Evolutionary conservation across 2,797 vertebrate species (phyloP).

Genomic region (Emys orbicularis): DNA sequence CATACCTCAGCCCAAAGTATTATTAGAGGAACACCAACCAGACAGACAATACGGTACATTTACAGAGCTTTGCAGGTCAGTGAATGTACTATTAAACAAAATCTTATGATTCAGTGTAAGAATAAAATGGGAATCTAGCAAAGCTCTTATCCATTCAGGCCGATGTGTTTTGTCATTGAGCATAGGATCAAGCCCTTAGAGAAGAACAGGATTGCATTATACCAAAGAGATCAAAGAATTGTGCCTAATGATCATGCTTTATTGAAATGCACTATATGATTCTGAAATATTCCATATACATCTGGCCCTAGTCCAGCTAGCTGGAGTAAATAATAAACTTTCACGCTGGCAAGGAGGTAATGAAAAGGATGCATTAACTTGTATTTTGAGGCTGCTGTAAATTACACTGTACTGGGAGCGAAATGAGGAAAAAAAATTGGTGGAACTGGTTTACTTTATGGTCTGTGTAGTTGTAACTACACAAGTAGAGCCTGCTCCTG

Average conservation of each 20-base stretch:
- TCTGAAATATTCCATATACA: conserved; percentile 6
- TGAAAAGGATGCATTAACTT: conserved; percentile 46
- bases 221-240: background rate
- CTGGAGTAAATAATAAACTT: conserved; percentile 34
- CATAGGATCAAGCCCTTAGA: background rate
- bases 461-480: background rate
- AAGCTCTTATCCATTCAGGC: background rate
- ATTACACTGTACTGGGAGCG: background rate
- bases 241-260: background rate
- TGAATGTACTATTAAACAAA: background rate
- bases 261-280: conserved; percentile 29
- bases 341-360: conserved; percentile 13
- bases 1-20: background rate
- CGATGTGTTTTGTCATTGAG: background rate
- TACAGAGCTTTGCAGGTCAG: background rate
- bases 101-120: background rate
- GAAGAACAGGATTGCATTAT: background rate
- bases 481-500: background rate
- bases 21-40: background rate
- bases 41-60: background rate
- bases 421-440: conserved; percentile 22
- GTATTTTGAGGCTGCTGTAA: conserved; percentile 37
- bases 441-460: conserved; percentile 8
- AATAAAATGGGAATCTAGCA: background rate
- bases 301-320: conserved; percentile 13